Evolutionary conservation across 2,888 invertebrate genomes (phyloP).

Genomic region (Mactromeris polynyma): DNA sequence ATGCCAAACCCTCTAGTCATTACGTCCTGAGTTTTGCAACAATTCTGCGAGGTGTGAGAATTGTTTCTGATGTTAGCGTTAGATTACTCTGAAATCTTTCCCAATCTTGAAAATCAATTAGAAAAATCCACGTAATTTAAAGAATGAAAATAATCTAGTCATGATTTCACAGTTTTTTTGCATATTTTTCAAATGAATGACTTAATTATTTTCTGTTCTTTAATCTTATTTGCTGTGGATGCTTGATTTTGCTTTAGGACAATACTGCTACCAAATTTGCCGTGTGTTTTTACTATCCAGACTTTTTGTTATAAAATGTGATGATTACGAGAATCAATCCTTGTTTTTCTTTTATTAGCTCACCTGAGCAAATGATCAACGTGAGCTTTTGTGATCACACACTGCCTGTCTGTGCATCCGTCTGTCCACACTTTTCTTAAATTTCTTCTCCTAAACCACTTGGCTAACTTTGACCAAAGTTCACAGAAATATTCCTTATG

Average conservation of each 20-base stretch:
- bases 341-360: too few relatives aligned
- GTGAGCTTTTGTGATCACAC: too few relatives aligned
- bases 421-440: too few relatives aligned
- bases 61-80: neutral
- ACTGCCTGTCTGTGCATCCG: too few relatives aligned
- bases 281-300: neutral
- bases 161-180: neutral
- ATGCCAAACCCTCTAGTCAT: neutral
- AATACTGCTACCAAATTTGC: neutral
- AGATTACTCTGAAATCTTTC: neutral
- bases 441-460: too few relatives aligned
- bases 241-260: neutral
- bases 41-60: neutral
- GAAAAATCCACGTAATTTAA: constrained; percentile 10
- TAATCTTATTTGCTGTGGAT: neutral
- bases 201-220: constrained; percentile 12
- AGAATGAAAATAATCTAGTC: constrained; percentile 12
- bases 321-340: neutral
- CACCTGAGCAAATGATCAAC: too few relatives aligned
- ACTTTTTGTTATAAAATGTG: neutral
- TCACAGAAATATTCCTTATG: too few relatives aligned
- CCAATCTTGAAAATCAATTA: constrained; percentile 18
- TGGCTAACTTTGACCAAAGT: too few relatives aligned
- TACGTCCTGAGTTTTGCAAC: neutral
- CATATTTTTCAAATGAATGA: neutral